Base-by-base conservation (phyloP, 2,797 vertebrate species). In the Danio albolineatus region DNA sequence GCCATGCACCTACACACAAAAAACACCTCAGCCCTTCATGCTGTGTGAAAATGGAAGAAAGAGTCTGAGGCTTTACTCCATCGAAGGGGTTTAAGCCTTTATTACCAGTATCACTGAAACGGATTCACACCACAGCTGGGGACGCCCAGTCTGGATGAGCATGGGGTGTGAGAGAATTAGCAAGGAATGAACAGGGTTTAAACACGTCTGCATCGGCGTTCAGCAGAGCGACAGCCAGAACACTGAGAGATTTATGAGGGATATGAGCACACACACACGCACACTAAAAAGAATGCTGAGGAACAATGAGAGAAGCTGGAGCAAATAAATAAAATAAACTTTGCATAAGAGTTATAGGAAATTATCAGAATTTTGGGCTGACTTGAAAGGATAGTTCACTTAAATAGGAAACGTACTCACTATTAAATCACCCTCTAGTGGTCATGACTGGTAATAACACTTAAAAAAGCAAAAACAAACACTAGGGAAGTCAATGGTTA, bases 41-140 rank as follows among this genome's bases (percentile, higher is more conserved):
- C 62, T 17, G 39, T 46, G 17, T 62, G 57, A 69, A n/a, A 67
- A 74, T 10, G 6, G 43, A 49, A 43, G 51, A 66, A 53, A 41
- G 14, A 59, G 53, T 7, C 43, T 73, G 54, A 78, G 54, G 56
- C 69, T 79, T 75, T 79, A 79, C 70, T 71, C 72, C 57, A 64
- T 48, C 10, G 28, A n/a, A 72, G 43, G 16, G 28, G 12, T 59
- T 74, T 65, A 36, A 60, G 59, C 56, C 43, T 65, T 70, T 44
- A 77, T 75, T 60, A 69, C 51, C 4, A 43, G 19, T 28, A 76
- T 70, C 61, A 73, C 14, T 71, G 9, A 69, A 59, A 65, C 2
- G 6, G 56, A 73, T 78, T 85, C 48, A 61, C 16, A 66, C 53
- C 51, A 77, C 41, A 39, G 49, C 51, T 75, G 70, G 38, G 65